Evolutionary conservation across 2,888 invertebrate genomes (phyloP), one percentile per base, ranked within the genome.

Genomic region (Andrena marginata): DNA sequence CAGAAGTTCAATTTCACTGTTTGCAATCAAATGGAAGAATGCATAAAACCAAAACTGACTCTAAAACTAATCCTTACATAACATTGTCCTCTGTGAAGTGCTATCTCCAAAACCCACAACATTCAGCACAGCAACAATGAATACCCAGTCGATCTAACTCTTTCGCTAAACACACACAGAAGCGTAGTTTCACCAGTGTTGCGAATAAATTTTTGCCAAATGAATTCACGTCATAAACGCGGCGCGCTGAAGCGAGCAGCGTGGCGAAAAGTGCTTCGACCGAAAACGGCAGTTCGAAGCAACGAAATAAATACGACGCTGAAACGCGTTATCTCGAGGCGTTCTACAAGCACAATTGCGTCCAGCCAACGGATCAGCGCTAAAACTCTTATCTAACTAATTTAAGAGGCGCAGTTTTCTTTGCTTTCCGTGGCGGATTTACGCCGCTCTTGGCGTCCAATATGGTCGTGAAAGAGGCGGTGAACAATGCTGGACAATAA

Each of bases 401-500:
- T 85, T 84, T 75, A 82, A 80, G 81, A 76, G 78, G 33, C 67
- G 72, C 71, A 72, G 78, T 70, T 77, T 80, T 79, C 87, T 85
- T 80, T 80, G 76, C 74, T 81, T 69, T 62, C 76, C 82, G 20
- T 60, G 77, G 85, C 82, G 82, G 77, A 86, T 85, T 76, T 86
- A 82, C 85, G 80, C 79, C 64, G 73, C 65, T 73, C 75, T 79
- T 82, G 68, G 31, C 74, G 75, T 87, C 77, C 77, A 80, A 75
- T 77, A 82, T 81, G 80, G 82, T 73, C 73, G 86, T 71, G 84
- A 77, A 74, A 79, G 74, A 65, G 67, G 60, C 72, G 73, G 54
- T 51, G 81, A 89, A 88, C 85, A 90, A 89, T 88, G 85, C 84
- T 23, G 68, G 79, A 82, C 79, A 84, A 87, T 88, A 88, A 88